phyloP scores from a whole-genome alignment of 2,888 invertebrate species.

The Acrobasis repandana region DNA sequence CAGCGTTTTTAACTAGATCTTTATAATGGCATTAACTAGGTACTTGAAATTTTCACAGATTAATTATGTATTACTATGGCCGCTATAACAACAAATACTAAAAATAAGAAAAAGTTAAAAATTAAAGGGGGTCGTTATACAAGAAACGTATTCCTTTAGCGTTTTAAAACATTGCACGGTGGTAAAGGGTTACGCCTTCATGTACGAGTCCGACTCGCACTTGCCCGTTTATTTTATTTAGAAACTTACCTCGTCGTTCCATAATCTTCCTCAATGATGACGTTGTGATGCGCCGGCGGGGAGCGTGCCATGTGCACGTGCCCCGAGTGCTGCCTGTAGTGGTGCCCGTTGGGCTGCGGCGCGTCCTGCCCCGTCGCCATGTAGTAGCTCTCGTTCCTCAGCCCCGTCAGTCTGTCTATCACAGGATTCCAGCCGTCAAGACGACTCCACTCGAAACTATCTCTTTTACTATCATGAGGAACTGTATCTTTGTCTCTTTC shows the following conservation, averaged over 20 bases:
- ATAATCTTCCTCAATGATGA: slow-evolving; percentile 86
- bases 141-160: too few species aligned
- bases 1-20: too few species aligned
- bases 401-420: slow-evolving; percentile 91
- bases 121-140: too few species aligned
- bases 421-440: slow-evolving; percentile 93
- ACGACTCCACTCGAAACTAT: slow-evolving; percentile 83
- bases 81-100: too few species aligned
- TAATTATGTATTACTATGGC: too few species aligned
- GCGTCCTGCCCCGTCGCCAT: slow-evolving; percentile 88
- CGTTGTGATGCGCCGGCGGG: slow-evolving; percentile 80
- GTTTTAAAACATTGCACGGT: too few species aligned
- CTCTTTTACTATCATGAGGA: slow-evolving; percentile 75
- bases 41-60: too few species aligned
- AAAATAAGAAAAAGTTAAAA: too few species aligned
- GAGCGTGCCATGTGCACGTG: slow-evolving; percentile 74
- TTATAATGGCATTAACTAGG: too few species aligned
- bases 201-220: too few species aligned
- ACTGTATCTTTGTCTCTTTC: slow-evolving; percentile 75
- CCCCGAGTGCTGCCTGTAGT: slow-evolving; percentile 62
- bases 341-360: slow-evolving; percentile 78
- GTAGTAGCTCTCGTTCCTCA: slow-evolving; percentile 96
- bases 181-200: too few species aligned
- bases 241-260: slow-evolving; percentile 58
- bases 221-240: too few species aligned